These are phyloP conservation scores for Cydia fagiglandana DNA, from an alignment of 1,140 invertebrate species.

Conservation along the genomic window DNA sequence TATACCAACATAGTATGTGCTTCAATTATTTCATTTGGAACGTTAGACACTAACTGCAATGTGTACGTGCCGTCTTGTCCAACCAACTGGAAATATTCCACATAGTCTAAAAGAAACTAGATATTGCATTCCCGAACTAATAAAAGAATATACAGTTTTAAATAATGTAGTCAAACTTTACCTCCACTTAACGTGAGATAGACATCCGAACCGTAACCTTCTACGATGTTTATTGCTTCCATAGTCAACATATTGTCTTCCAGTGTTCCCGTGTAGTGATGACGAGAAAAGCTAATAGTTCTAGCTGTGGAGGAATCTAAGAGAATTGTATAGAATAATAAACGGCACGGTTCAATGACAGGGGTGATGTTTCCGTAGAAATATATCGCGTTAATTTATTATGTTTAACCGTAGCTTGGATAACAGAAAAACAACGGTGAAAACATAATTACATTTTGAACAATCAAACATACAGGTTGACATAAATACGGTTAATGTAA, in stretches of 20 bases:
- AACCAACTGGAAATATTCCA: slow-evolving; percentile 18
- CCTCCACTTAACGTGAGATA: slow-evolving; percentile 23
- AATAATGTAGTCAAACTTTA: background rate
- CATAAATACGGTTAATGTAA: too few species aligned
- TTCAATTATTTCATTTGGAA: slow-evolving; percentile 24
- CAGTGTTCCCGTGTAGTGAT: slow-evolving; percentile 27
- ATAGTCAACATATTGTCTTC: slow-evolving; percentile 12
- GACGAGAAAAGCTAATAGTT: slow-evolving; percentile 7
- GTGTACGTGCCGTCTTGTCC: background rate
- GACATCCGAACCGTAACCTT: slow-evolving; percentile 28
- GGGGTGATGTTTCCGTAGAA: background rate
- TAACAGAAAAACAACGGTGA: too few species aligned
- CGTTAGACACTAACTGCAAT: slow-evolving; percentile 1
- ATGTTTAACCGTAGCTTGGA: too few species aligned
- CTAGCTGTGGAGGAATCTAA: slow-evolving; percentile 20
- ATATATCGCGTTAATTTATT: too few species aligned
- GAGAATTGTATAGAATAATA: background rate
- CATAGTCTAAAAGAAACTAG: slow-evolving; percentile 33
- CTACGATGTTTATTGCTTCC: slow-evolving; percentile 2
- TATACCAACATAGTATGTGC: slow-evolving; percentile 20
- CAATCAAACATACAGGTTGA: too few species aligned
- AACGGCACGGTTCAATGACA: background rate
- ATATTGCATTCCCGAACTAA: background rate
- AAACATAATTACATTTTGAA: too few species aligned
- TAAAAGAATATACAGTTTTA: background rate